Evolutionary conservation across 2,888 invertebrate species (phyloP), one percentile per base, ranked within the genome.

Genomic region (Lasiommata megera): DNA sequence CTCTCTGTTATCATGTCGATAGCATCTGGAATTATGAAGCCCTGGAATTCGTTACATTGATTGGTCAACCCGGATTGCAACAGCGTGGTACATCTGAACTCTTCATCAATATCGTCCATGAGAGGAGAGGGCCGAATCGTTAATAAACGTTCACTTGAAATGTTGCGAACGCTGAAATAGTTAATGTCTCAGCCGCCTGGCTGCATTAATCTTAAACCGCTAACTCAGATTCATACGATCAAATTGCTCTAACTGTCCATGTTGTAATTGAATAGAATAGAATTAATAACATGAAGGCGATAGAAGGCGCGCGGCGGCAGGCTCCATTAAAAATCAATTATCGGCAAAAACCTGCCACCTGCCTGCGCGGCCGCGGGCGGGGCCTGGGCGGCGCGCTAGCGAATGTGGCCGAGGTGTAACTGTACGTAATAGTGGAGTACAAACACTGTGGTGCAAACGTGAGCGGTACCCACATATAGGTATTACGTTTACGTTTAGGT

Each of bases 291-390:
- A 41, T 18, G 18, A 18, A 47, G 43, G 40, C 62, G 43, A 31
- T 23, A 47, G 52, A 6, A 53, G 55, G 52, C 41, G 37, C 55
- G 58, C 51, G 46, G 37, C 52, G 52, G 58, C 50, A 41, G 54
- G 38, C 53, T 59, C 61, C 56, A 73, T 73, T 73, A 72, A 69
- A 70, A 71, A 71, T 68, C 73, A 74, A 75, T 74, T 73, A 74
- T 69, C 63, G 41, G 52, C 57, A 66, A 69, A 67, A 65, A 71
- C 18, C 29, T 69, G 64, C 63, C 23, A 23, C 23, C 58, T 52
- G 53, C 59, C 64, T 67, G 62, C 62, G 61, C 53, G 38, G 53
- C 54, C 57, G 44, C 36, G 12, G 38, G 44, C 53, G 53, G 55
- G 14, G 40, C 47, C 29, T n/a, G 50, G 37, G 9, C 11, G 38